Evolutionary conservation across 2,888 invertebrate genomes (phyloP).

Genomic region (Agrochola lychnidis): DNA sequence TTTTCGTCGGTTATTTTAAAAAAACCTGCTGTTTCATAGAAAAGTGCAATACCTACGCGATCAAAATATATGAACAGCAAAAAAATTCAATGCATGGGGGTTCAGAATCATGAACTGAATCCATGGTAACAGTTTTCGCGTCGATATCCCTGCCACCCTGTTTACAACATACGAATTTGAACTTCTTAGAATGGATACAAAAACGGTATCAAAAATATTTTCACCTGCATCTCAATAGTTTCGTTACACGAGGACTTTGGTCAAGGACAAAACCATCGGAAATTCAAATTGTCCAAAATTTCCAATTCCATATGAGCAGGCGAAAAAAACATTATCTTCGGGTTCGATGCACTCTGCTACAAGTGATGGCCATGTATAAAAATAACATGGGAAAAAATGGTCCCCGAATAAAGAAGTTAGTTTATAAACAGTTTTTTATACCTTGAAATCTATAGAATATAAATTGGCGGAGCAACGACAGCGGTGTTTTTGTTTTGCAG

Average conservation of each 20-base stretch:
- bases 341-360: constrained; percentile 71
- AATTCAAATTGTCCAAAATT: constrained; percentile 76
- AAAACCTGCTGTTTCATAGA: no score
- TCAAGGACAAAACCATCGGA: constrained; percentile 76
- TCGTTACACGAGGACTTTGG: constrained; percentile 69
- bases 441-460: constrained; percentile 37
- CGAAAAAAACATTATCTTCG: constrained; percentile 64
- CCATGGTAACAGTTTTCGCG: no score
- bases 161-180: constrained; percentile 10
- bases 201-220: constrained; percentile 35
- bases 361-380: constrained; percentile 59
- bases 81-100: no score
- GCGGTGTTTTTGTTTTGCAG: constrained; percentile 8
- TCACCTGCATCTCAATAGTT: constrained; percentile 62
- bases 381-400: constrained; percentile 49
- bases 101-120: no score
- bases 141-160: no score
- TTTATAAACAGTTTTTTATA: constrained; percentile 34
- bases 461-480: constrained; percentile 5
- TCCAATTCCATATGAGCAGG: constrained; percentile 70
- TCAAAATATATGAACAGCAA: no score
- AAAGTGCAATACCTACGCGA: no score
- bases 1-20: no score
- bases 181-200: constrained; percentile 22
- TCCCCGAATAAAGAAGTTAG: constrained; percentile 35